These are phyloP conservation scores for Polyergus mexicanus DNA, from an alignment of 1,140 invertebrate species.

Conservation along the genomic window DNA sequence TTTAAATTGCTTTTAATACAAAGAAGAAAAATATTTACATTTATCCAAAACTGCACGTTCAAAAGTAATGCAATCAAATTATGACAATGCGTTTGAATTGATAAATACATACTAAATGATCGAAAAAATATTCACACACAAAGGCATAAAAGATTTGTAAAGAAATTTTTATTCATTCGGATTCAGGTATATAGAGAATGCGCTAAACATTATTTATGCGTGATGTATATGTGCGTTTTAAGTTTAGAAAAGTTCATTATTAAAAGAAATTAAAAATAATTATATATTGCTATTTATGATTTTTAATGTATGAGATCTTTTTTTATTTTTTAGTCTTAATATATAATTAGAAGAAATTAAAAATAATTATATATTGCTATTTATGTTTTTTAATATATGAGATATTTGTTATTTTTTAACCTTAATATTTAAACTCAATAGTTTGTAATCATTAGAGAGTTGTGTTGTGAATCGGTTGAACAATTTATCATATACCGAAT, in stretches of 20 bases:
- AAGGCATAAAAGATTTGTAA: background rate
- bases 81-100: background rate
- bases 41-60: background rate
- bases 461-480: background rate
- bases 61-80: background rate
- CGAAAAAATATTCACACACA: background rate
- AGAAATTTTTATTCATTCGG: background rate
- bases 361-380: background rate
- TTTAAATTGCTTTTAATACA: slow-evolving; percentile 18
- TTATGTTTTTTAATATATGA: background rate
- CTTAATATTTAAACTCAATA: background rate
- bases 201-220: background rate
- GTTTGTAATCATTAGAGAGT: background rate
- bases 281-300: background rate
- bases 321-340: slow-evolving; percentile 7
- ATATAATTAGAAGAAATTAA: background rate
- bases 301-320: background rate
- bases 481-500: slow-evolving; percentile 6
- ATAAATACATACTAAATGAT: background rate
- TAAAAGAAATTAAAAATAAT: slow-evolving; percentile 14
- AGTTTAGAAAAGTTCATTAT: background rate
- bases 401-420: background rate
- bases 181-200: background rate
- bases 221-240: too few species aligned
- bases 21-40: background rate